phyloP scores from a whole-genome alignment of 2,113 vertebrate species.

The Myanophis thanlyinensis region DNA sequence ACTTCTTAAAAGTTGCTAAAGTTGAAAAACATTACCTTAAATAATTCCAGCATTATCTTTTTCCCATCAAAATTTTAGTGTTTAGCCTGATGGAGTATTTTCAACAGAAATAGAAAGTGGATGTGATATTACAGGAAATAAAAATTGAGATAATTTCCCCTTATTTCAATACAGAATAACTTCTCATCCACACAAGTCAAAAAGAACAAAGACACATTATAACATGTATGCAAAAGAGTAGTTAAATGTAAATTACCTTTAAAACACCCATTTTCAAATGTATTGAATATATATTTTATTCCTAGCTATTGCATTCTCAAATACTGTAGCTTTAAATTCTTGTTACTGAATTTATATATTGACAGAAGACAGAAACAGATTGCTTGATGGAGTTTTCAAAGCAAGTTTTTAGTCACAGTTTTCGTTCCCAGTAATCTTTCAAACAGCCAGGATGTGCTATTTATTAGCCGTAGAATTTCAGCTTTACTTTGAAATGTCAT shows the following conservation, averaged over 20 bases:
- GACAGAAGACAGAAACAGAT: slow-evolving; percentile 43
- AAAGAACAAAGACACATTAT: background rate
- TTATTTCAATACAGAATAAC: background rate
- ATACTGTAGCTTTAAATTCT: background rate
- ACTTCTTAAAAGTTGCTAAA: background rate
- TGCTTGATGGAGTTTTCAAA: slow-evolving; percentile 41
- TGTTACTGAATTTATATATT: slow-evolving; percentile 33
- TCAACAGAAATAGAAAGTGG: background rate
- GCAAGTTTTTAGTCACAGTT: slow-evolving; percentile 39
- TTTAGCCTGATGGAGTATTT: background rate
- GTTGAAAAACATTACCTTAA: background rate
- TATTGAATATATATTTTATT: background rate
- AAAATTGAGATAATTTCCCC: background rate
- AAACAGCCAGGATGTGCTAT: slow-evolving; percentile 44
- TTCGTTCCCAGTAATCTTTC: slow-evolving; percentile 47
- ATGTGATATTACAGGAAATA: background rate
- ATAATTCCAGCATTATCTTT: background rate
- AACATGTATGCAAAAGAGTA: background rate
- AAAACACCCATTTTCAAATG: background rate
- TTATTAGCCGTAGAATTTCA: slow-evolving; percentile 4
- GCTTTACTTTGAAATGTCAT: slow-evolving; percentile 13
- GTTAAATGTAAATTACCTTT: background rate
- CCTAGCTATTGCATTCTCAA: background rate
- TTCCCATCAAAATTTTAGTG: background rate
- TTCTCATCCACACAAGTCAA: background rate